phyloP scores from a whole-genome alignment of 1,140 invertebrate species.

The Penaeus japonicus region DNA sequence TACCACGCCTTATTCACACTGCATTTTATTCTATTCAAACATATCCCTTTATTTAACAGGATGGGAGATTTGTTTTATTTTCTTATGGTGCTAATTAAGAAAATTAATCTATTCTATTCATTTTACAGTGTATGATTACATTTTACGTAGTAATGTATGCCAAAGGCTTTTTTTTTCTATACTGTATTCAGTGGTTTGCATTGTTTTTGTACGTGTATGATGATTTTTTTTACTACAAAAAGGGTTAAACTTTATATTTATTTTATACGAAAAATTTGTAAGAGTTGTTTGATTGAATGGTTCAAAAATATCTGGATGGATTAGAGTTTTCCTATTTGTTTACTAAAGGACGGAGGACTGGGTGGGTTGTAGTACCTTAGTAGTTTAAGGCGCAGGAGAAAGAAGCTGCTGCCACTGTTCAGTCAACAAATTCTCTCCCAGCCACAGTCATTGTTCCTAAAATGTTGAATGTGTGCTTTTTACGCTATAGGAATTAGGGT shows the following conservation, averaged over 20 bases:
- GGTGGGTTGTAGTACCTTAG: constrained; percentile 52
- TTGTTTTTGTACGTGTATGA: constrained; percentile 20
- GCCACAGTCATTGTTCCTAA: constrained; percentile 41
- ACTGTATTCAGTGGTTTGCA: constrained; percentile 14
- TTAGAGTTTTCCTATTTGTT: constrained; percentile 26
- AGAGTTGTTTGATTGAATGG: constrained; percentile 15
- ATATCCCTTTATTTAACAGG: constrained; percentile 23
- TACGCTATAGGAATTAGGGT: constrained; percentile 21
- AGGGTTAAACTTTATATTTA: constrained; percentile 30
- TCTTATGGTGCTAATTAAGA: constrained; percentile 53
- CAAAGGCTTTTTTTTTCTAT: constrained; percentile 29
- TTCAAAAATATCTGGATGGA: constrained; percentile 1
- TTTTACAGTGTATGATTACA: background rate
- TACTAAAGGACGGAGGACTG: constrained; percentile 32
- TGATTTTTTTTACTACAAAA: constrained; percentile 38
- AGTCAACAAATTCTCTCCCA: constrained; percentile 11
- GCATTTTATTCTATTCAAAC: constrained; percentile 42
- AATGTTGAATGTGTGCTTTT: constrained; percentile 15
- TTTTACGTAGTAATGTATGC: constrained; percentile 42
- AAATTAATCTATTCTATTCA: constrained; percentile 38
- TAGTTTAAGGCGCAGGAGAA: constrained; percentile 46
- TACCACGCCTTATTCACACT: constrained; percentile 44
- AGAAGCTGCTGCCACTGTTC: constrained; percentile 40
- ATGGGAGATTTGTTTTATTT: constrained; percentile 40
- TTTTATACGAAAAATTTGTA: constrained; percentile 44